A percentile compares a stretch with the other conserved stretches of the same genome.
phyloP scores from a whole-genome alignment of 2,888 invertebrate genomes.

The Psylliodes chrysocephalus region DNA sequence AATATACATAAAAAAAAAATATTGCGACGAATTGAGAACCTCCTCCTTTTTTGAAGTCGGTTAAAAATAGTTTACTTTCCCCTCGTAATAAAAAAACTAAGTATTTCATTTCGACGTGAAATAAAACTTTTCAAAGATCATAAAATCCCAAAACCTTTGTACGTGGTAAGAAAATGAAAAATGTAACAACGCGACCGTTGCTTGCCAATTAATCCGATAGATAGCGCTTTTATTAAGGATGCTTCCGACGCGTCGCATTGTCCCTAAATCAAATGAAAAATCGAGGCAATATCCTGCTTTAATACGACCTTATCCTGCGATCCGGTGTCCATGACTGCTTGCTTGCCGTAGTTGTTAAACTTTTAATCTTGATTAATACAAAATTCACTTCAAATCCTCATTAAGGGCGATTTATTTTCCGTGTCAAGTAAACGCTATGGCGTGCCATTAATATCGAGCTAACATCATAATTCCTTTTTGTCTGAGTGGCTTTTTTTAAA shows the following conservation, averaged over 20 bases:
- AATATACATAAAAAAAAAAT: too few species aligned
- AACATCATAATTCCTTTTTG: slow-evolving; percentile 23
- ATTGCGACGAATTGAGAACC: too few species aligned
- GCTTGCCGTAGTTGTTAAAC: slow-evolving; percentile 43
- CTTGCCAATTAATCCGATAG: too few species aligned
- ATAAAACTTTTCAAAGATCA: too few species aligned
- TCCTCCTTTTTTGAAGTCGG: too few species aligned
- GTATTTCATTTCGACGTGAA: too few species aligned
- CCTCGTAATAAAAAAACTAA: too few species aligned
- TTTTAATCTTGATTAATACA: slow-evolving; percentile 49
- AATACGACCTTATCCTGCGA: slow-evolving; percentile 17
- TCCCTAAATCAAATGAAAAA: slow-evolving; percentile 17
- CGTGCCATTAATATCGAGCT: slow-evolving; percentile 14
- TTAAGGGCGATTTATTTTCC: slow-evolving; percentile 46
- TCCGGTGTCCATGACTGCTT: slow-evolving; percentile 41
- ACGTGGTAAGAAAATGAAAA: too few species aligned
- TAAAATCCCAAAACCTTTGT: too few species aligned
- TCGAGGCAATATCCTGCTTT: slow-evolving; percentile 16
- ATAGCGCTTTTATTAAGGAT: too few species aligned
- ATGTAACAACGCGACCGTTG: too few species aligned
- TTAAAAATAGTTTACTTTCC: too few species aligned
- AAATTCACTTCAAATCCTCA: slow-evolving; percentile 44
- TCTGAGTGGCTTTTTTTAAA: slow-evolving; percentile 3
- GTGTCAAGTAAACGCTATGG: slow-evolving; percentile 24
- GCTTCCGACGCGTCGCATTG: background rate